Evolutionary conservation across 2,113 vertebrate species (phyloP).

Genomic region (Otolemur garnettii): DNA sequence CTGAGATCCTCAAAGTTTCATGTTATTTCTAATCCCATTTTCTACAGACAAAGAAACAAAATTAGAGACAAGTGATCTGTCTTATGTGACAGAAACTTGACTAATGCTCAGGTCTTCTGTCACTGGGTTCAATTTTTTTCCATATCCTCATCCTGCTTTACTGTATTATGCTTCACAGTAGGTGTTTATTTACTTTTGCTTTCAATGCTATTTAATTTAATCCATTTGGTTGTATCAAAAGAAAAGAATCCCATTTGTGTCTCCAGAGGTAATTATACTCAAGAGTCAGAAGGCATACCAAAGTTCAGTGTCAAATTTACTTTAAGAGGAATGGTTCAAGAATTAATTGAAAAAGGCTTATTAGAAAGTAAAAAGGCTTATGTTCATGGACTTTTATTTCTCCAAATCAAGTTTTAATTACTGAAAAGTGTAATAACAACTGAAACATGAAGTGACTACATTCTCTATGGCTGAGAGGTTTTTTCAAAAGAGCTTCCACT

Average conservation of each 20-base stretch:
- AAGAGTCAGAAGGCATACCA: slow-evolving; percentile 26
- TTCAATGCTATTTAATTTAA: slow-evolving; percentile 14
- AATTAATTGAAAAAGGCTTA: slow-evolving; percentile 48
- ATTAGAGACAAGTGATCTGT: not conserved
- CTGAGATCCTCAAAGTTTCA: not conserved
- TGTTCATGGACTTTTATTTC: slow-evolving; percentile 34
- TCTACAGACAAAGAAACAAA: not conserved
- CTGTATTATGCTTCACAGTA: not conserved
- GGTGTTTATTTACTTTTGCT: not conserved
- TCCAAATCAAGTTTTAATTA: slow-evolving; percentile 62
- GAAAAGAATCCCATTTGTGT: slow-evolving; percentile 45
- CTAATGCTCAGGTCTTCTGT: not conserved
- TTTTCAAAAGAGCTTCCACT: not conserved
- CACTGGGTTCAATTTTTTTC: not conserved
- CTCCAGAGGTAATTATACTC: not conserved
- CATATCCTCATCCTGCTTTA: not conserved
- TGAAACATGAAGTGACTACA: not conserved
- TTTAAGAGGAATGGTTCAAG: slow-evolving; percentile 10
- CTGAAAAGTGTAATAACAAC: slow-evolving; percentile 37
- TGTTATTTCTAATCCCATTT: not conserved
- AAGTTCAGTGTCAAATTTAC: slow-evolving; percentile 56
- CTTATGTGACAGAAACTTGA: not conserved
- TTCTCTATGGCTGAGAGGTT: not conserved
- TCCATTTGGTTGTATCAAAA: slow-evolving; percentile 5
- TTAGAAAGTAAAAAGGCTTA: slow-evolving; percentile 56